These are phyloP conservation scores for Microctonus hyperodae DNA, from an alignment of 2,888 invertebrate genomes.

Conservation along the genomic window DNA sequence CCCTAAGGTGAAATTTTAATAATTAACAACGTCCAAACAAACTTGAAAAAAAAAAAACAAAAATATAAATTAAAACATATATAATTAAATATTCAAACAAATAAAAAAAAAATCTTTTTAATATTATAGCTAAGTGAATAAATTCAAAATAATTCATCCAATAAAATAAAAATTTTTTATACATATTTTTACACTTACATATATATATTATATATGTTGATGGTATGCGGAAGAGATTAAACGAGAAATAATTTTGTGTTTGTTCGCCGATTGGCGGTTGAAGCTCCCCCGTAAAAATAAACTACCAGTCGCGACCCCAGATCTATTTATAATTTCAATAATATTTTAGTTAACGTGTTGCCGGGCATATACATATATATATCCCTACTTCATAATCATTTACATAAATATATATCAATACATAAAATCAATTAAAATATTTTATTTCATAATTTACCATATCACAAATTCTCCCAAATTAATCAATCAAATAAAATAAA, in stretches of 20 bases:
- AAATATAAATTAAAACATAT: too few species aligned
- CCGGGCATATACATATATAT: slow-evolving; percentile 31
- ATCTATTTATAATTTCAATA: slow-evolving; percentile 59
- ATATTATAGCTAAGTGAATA: too few species aligned
- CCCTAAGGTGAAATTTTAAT: too few species aligned
- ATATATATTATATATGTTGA: not conserved
- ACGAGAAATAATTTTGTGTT: not conserved
- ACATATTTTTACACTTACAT: not conserved
- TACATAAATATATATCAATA: not conserved
- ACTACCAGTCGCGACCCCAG: slow-evolving; percentile 46
- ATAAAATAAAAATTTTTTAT: not conserved
- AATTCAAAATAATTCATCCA: too few species aligned
- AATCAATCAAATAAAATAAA: too few species aligned
- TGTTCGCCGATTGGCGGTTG: slow-evolving; percentile 6
- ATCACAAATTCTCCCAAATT: too few species aligned
- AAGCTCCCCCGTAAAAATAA: slow-evolving; percentile 49
- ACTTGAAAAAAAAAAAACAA: too few species aligned
- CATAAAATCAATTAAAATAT: too few species aligned
- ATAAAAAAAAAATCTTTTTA: too few species aligned
- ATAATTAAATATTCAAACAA: too few species aligned
- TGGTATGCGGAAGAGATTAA: slow-evolving; percentile 12
- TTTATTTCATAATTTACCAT: too few species aligned
- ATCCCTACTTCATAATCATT: not conserved
- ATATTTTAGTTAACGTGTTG: slow-evolving; percentile 54
- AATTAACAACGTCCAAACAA: too few species aligned